A percentile compares a stretch with the other conserved stretches of the same genome.
Evolutionary conservation across 2,797 vertebrate species (phyloP).

Genomic region (Aplochiton taeniatus): DNA sequence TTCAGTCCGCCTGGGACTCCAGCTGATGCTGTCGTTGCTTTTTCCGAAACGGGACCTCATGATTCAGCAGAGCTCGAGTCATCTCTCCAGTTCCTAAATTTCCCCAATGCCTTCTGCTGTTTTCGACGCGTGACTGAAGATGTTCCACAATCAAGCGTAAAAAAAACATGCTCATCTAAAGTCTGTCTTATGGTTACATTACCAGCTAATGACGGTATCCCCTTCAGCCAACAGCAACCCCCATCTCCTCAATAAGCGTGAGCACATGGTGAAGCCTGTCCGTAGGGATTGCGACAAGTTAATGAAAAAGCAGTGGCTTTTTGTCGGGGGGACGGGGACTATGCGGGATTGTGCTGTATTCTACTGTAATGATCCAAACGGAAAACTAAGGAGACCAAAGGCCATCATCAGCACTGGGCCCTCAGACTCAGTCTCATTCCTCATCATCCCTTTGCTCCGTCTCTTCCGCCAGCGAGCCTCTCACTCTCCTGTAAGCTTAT

Average conservation of each 20-base stretch:
- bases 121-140: too few relatives aligned
- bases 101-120: too few relatives aligned
- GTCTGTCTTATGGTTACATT: too few relatives aligned
- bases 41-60: not conserved
- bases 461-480: not conserved
- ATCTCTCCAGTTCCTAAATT: too few relatives aligned
- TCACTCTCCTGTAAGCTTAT: constrained; percentile 32
- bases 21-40: not conserved
- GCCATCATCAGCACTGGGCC: not conserved
- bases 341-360: constrained; percentile 50
- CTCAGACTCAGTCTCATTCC: not conserved
- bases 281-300: constrained; percentile 57
- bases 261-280: constrained; percentile 46
- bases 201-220: constrained; percentile 25
- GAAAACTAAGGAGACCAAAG: not conserved
- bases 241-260: constrained; percentile 27
- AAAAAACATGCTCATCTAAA: too few relatives aligned
- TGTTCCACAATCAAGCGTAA: too few relatives aligned
- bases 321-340: constrained; percentile 67
- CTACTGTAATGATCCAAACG: constrained; percentile 50
- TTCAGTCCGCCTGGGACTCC: not conserved
- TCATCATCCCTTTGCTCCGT: constrained; percentile 9
- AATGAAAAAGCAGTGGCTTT: constrained; percentile 57
- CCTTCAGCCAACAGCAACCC: constrained; percentile 14
- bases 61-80: too few relatives aligned